Percentiles rank a stretch among this genome's conserved stretches.
Conservation (phyloP, 2,888 invertebrate genomes). For the Lepidocyrtoides sp. region DNA sequence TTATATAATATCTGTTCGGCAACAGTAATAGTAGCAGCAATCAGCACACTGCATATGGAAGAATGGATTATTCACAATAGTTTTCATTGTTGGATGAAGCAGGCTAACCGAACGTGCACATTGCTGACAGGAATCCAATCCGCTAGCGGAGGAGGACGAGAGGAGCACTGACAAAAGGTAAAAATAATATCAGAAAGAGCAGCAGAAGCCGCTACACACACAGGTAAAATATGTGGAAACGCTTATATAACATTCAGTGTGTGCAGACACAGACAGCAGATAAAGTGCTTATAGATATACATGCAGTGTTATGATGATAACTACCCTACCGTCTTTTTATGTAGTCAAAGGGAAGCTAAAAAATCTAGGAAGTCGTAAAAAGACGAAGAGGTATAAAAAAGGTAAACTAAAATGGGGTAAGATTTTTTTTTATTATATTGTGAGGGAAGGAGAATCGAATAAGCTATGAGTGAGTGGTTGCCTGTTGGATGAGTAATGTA, state of each 20-base stretch:
- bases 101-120: slow-evolving; percentile 2
- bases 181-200: not conserved
- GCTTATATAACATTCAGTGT: not conserved
- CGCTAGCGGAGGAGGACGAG: not conserved
- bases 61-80: slow-evolving; percentile 24
- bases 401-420: slow-evolving; percentile 18
- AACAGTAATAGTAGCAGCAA: not conserved
- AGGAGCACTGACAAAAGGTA: not conserved
- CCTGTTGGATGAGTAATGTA: slow-evolving; percentile 63
- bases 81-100: not conserved
- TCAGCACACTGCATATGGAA: no score
- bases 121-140: slow-evolving; percentile 27
- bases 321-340: slow-evolving; percentile 29
- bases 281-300: no score
- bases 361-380: slow-evolving; percentile 61
- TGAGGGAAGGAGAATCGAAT: slow-evolving; percentile 38
- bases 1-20: not conserved
- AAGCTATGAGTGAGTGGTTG: slow-evolving; percentile 57
- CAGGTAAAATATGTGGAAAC: slow-evolving; percentile 1
- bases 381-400: slow-evolving; percentile 12
- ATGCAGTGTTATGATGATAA: slow-evolving; percentile 36
- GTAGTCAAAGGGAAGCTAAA: not conserved
- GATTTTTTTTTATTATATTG: slow-evolving; percentile 50
- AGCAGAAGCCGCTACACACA: no score
- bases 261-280: not conserved